Evolutionary conservation across 2,888 invertebrate species (phyloP).

Genomic region (Podabrus alpinus): DNA sequence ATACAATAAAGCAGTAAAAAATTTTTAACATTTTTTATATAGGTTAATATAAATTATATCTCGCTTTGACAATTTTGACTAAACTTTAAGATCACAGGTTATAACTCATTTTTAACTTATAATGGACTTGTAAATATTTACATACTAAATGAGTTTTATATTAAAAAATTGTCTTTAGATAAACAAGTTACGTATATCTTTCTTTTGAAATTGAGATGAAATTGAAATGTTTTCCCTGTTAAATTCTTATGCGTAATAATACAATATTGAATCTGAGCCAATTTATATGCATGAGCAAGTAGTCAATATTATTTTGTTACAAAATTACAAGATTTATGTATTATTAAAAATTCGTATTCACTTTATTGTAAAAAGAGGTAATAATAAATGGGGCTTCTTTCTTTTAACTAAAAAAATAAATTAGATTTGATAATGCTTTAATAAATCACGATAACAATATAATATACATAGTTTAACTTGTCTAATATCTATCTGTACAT

Average conservation of each 20-base stretch:
- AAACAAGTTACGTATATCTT: neutral
- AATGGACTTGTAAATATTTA: neutral
- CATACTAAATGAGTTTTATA: neutral
- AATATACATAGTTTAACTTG: too few species aligned
- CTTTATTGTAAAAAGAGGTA: neutral
- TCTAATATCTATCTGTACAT: too few species aligned
- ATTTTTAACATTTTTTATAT: neutral
- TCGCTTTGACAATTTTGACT: too few species aligned
- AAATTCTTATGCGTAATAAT: neutral
- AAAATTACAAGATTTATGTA: neutral
- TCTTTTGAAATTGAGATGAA: neutral
- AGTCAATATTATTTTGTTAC: neutral
- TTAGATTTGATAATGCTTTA: neutral
- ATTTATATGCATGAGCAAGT: neutral
- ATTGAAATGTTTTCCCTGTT: neutral
- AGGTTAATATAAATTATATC: too few species aligned
- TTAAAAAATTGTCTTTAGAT: neutral
- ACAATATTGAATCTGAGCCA: neutral
- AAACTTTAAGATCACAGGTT: neutral
- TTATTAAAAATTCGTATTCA: neutral
- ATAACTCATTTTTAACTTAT: neutral
- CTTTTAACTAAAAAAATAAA: neutral
- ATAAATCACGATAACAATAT: too few species aligned
- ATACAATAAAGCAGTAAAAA: neutral
- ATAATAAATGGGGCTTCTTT: too few species aligned